A percentile compares a stretch with the other conserved stretches of the same genome.
phyloP scores from a whole-genome alignment of 2,113 vertebrate species.

The Cyprinodon variegatus region DNA sequence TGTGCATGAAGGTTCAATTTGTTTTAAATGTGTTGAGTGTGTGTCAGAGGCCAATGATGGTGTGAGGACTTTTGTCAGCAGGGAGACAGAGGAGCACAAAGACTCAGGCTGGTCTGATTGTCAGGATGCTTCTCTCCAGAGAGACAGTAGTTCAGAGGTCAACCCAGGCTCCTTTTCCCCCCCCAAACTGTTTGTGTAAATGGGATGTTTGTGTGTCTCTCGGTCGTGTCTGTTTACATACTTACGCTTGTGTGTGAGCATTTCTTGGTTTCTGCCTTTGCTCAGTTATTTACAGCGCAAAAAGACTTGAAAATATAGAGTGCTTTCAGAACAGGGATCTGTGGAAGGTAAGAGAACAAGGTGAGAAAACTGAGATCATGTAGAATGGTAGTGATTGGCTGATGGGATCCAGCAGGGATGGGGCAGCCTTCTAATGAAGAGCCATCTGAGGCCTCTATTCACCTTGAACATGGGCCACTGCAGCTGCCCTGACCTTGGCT shows the following conservation, averaged over 20 bases:
- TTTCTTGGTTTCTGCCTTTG: conserved; percentile 22
- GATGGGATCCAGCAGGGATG: conserved; percentile 66
- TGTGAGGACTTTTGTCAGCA: conserved; percentile 55
- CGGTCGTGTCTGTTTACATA: conserved; percentile 42
- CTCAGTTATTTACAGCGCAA: conserved; percentile 16
- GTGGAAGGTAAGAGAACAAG: conserved; percentile 38
- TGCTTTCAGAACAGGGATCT: conserved; percentile 59
- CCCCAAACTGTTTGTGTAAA: not conserved
- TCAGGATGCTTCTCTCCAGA: conserved; percentile 63
- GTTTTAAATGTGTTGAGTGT: conserved; percentile 19
- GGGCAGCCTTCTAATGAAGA: conserved; percentile 80
- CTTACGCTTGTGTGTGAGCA: conserved; percentile 40
- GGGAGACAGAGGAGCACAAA: conserved; percentile 56
- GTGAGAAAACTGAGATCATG: conserved; percentile 36
- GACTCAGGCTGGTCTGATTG: conserved; percentile 29
- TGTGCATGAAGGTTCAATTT: conserved; percentile 37
- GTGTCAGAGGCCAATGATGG: conserved; percentile 41
- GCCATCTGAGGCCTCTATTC: conserved; percentile 82
- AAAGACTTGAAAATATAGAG: conserved; percentile 61
- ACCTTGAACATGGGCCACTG: conserved; percentile 84
- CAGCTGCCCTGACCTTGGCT: conserved; percentile 84
- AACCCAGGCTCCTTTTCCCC: conserved; percentile 43
- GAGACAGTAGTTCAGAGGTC: conserved; percentile 68
- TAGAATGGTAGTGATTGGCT: conserved; percentile 50
- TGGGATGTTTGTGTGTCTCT: conserved; percentile 11